Base-by-base conservation (phyloP, 2,113 vertebrate species). In the Proteles cristata region DNA sequence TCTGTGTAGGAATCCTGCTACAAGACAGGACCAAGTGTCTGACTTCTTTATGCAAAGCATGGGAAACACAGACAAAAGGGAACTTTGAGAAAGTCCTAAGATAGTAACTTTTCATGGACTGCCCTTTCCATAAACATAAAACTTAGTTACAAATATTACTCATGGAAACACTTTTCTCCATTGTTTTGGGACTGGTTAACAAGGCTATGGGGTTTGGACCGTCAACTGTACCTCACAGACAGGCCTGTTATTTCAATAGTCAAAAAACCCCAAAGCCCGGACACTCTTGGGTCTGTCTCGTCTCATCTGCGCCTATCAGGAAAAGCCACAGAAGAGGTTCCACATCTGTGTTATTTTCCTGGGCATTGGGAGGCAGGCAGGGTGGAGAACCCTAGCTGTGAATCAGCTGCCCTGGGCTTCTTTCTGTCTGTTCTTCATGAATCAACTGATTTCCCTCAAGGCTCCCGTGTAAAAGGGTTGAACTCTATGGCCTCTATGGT, bases 51-150 rank as follows among this genome's bases (percentile, higher is more conserved):
- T 63, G 68, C 10, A 68, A 87, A 94, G 48, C 10, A 1, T 87
- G 39, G 35, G n/a, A 73, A 79, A 93, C 39, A 8, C 39, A 74
- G 43, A 39, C 23, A 77, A 90, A 83, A 84, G 31, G 11, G 50
- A 92, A 80, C 23, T 50, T 15, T 35, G 43, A 61, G 16, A 55
- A 92, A 61, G 55, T 73, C 63, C 58, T 39, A 87, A 95, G 58
- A 63, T 31, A 43, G 11, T 74, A 55, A n/a, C 79, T 76, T 80
- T 63, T 71, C 61, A 74, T 31, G 58, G 43, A 35, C 61, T 73
- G 9, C 71, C 53, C 65, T 97, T 96, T 82, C 15, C 31, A 89
- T 50, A 69, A 89, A 88, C 76, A 58, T 33, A 28, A 87, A 88
- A 61, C 66, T 39, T 23, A 87, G 23, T 81, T 86, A 45, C 61